Evolutionary conservation across 2,888 invertebrate genomes (phyloP).

Genomic region (Oligia strigilis): DNA sequence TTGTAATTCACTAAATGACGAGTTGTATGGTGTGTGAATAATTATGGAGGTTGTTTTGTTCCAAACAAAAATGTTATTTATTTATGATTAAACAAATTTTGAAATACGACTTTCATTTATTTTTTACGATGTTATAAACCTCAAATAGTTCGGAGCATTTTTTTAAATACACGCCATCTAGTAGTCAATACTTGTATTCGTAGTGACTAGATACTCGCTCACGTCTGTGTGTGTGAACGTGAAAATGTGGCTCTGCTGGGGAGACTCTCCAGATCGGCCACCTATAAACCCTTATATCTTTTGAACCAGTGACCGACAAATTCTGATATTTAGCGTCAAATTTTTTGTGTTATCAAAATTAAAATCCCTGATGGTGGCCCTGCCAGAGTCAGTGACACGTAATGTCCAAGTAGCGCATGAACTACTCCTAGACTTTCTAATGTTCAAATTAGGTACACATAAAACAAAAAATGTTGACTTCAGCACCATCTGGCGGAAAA

Average conservation of each 20-base stretch:
- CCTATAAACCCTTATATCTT: too few species aligned
- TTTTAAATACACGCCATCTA: not conserved
- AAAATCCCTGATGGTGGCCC: too few species aligned
- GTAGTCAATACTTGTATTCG: not conserved
- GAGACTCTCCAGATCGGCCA: too few species aligned
- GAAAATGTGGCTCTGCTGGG: too few species aligned
- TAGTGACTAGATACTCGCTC: not conserved
- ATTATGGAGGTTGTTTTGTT: conserved; percentile 90
- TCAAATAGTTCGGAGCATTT: not conserved
- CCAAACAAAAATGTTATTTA: conserved; percentile 91
- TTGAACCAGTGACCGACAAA: too few species aligned
- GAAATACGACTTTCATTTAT: conserved; percentile 80
- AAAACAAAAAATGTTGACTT: too few species aligned
- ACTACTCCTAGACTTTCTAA: too few species aligned
- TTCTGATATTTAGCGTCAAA: too few species aligned
- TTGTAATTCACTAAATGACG: conserved; percentile 88
- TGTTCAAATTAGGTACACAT: too few species aligned
- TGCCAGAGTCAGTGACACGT: too few species aligned
- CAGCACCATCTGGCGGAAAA: too few species aligned
- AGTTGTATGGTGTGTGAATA: conserved; percentile 89
- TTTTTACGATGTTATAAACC: not conserved
- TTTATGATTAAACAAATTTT: conserved; percentile 90
- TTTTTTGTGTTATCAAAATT: too few species aligned
- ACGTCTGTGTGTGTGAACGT: not conserved
- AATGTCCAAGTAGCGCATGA: not conserved